phyloP scores from a whole-genome alignment of 2,888 invertebrate species.

The Zaprionus bogoriensis region DNA sequence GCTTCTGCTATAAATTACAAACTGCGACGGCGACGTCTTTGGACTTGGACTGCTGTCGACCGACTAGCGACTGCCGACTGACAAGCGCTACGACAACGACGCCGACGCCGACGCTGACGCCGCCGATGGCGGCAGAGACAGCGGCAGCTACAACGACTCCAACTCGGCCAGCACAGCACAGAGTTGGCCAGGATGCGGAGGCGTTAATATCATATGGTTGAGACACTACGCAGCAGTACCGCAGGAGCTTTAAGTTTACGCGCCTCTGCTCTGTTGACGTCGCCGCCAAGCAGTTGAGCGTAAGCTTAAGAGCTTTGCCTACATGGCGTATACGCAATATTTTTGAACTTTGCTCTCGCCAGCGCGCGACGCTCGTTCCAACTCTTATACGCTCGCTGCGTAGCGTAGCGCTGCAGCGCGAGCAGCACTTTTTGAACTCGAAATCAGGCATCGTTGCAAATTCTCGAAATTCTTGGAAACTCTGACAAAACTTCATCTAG shows the following conservation, averaged over 20 bases:
- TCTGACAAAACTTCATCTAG: too few species aligned
- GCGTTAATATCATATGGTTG: conserved; percentile 40
- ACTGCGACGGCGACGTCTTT: conserved; percentile 62
- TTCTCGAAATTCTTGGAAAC: too few species aligned
- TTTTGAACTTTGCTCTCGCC: conserved; percentile 28
- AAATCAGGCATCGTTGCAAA: too few species aligned
- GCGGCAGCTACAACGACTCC: conserved; percentile 10
- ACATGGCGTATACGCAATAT: conserved; percentile 52
- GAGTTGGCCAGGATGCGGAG: conserved; percentile 37
- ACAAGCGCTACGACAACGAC: conserved; percentile 14
- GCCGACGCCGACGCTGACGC: not conserved
- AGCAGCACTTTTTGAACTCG: not conserved
- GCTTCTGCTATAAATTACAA: conserved; percentile 21
- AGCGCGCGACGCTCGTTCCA: not conserved
- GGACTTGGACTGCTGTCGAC: conserved; percentile 65
- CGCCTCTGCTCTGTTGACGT: not conserved
- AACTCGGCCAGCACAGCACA: conserved; percentile 8
- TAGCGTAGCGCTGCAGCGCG: not conserved
- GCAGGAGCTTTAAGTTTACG: conserved; percentile 25
- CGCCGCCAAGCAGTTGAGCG: conserved; percentile 12
- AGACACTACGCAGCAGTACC: conserved; percentile 22
- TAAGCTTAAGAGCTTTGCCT: conserved; percentile 40
- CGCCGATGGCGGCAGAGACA: conserved; percentile 5
- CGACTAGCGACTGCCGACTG: conserved; percentile 48
- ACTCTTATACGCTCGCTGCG: conserved; percentile 9